Base-by-base conservation (phyloP, 1,140 invertebrate genomes). In the Bombus sylvicola region DNA sequence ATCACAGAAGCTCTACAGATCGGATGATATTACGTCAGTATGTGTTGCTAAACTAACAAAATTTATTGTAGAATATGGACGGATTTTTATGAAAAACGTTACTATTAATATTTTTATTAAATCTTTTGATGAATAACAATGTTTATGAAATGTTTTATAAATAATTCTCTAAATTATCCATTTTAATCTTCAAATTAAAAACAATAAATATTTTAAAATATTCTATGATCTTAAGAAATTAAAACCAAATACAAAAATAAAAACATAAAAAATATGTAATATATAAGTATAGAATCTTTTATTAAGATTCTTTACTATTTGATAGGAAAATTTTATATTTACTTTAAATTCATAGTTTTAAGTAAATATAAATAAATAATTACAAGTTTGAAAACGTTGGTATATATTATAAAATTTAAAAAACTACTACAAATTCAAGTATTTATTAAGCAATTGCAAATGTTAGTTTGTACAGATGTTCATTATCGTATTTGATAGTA, bases 1-100 rank as follows among this genome's bases (percentile, higher is more conserved):
- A 94, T 94, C 91, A 80, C 12, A 72, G 34, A 10, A 39, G 22
- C 41, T 34, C 59, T 77, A 64, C 43, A 81, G 91, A 94, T 94
- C 94, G 81, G 92, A 93, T 83, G 92, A 94, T 94, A 87, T 94
- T 94, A 84, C 84, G 90, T 87, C 90, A 91, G 18, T 72, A 13
- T 31, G 83, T 28, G 83, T 89, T 88, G n/a, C 34, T 62, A 89
- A 90, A 87, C 53, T 79, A 62, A 83, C 75, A 87, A 85, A 80
- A 85, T 87, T 68, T 68, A 71, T 34, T 85, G 3, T 53, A 64
- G 10, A 39, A 31, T 69, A 25, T 13, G 39, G 83, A 31, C 12
- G 41, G 15, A 4, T 85, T 80, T 47, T 73, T 73, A 85, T 85
- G 68, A 80, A 62, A 59, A 31, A 43, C 4, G 22, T 39, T 18